Evolutionary conservation across 2,888 invertebrate genomes (phyloP), one percentile per base, ranked within the genome.

Genomic region (Eudemis profundana): DNA sequence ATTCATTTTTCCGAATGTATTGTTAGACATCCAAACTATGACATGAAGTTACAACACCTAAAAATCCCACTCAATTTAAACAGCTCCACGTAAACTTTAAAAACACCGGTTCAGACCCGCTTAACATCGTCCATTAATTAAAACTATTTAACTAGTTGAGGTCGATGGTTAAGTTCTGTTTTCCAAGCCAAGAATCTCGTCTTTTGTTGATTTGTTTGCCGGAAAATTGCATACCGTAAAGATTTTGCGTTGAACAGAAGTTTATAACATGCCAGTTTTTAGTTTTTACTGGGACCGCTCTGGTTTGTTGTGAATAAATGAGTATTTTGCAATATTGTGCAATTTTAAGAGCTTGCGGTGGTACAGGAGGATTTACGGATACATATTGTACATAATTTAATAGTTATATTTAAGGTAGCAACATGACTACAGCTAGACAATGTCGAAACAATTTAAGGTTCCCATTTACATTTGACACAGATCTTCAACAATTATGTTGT

Each of bases 121-220:
- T 63, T 23, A 53, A 19, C 46, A 38, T 44, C 50, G 7, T 33
- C 47, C 46, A 53, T 65, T 60, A 59, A 60, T 65, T 65, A 65
- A 65, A 65, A 65, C 47, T 59, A 27, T 59, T 40, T 53, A 50
- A 57, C 23, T 42, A 64, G 42, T 50, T 49, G 47, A 44, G 42
- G 57, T 50, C 33, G 53, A 53, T 60, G 53, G 44, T 51, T 46
- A 53, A 65, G 19, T 59, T 60, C 59, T 46, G 53, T 60, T 47
- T 29, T 29, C n/a, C 29, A 19, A 15, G 40, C 46, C 46, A 27
- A 59, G 51, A 46, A 59, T 64, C 36, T 46, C 44, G 29, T 21
- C 40, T 33, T 56, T 49, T 49, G 40, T 56, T 49, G 56, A 49
- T 47, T 63, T 62, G 29, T 56, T 63, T 63, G 40, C 23, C 21